Evolutionary conservation across 35 echinoderm and acorn worm species (phyloP).

Genomic region (Amphiura filiformis): DNA sequence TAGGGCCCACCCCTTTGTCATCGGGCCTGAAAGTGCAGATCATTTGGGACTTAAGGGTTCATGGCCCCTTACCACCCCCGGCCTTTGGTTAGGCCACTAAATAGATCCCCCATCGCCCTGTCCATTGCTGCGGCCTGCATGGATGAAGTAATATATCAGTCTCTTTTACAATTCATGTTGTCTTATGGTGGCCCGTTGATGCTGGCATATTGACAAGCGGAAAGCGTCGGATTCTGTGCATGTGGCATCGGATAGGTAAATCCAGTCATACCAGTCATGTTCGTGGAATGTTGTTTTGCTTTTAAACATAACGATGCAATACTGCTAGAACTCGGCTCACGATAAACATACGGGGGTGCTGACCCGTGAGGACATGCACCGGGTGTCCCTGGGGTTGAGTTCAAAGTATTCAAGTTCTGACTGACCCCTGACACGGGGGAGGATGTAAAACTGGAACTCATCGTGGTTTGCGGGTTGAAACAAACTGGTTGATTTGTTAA

Average conservation of each 20-base stretch:
- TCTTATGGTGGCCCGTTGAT: constrained; percentile 31
- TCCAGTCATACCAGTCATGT: constrained; percentile 26
- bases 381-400: constrained; percentile 23
- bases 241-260: constrained; percentile 69
- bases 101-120: no score
- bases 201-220: constrained; percentile 55
- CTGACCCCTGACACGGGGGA: constrained; percentile 58
- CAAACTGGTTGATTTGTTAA: constrained; percentile 84
- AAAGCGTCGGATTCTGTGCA: constrained; percentile 41
- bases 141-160: no score
- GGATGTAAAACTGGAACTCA: constrained; percentile 68
- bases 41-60: no score
- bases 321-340: constrained; percentile 65
- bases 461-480: constrained; percentile 74
- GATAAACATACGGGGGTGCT: constrained; percentile 54
- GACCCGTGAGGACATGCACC: constrained; percentile 45
- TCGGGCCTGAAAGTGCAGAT: no score
- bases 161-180: no score
- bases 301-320: constrained; percentile 75
- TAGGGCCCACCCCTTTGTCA: no score
- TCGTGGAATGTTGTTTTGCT: constrained; percentile 77
- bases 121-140: no score
- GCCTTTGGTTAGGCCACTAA: no score
- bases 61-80: no score
- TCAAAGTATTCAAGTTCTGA: constrained; percentile 53